Base-by-base conservation (phyloP, 2,888 invertebrate species). In the Amphipyra berbera region DNA sequence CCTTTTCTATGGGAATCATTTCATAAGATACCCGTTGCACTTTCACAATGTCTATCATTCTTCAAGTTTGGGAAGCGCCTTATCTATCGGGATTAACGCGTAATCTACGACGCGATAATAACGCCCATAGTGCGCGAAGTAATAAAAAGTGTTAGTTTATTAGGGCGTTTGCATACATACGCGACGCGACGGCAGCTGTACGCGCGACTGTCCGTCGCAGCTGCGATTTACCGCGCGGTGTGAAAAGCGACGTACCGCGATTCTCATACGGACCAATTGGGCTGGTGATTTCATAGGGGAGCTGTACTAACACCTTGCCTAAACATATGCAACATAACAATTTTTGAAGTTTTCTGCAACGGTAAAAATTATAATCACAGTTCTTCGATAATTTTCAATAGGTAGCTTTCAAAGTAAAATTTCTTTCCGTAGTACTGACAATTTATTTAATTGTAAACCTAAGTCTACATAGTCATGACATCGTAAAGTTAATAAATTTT, bases 71-170 rank as follows among this genome's bases (percentile, higher is more conserved):
- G 50, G 46, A 64, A 54, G 49, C 8, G 55, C 69, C 65, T 78
- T 80, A 76, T 78, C 81, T 73, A 49, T 61, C 14, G 57, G 70
- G 81, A 79, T 80, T 78, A 78, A 48, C 40, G 30, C 58, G 61
- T 83, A 81, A 82, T 79, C 76, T 78, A 81, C 70, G 78, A 69
- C 76, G 67, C 79, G 55, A 68, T 73, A 78, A 68, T 55, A 76
- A 7, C 81, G 68, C 78, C 76, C 60, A 68, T 82, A 80, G 81
- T 82, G 81, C 83, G 50, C 83, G 55, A 73, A 72, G 87, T 85
- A 91, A 93, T 93, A 93, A 93, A 93, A 91, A 90, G 86, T 88
- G 85, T 90, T 87, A 92, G 89, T 92, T 91, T 91, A 92, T 92
- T 92, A 93, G 93, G 93, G 92, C 85, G 94, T 93, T 93, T 93